Evolutionary conservation across 2,113 vertebrate species (phyloP).

Genomic region (Lota lota): DNA sequence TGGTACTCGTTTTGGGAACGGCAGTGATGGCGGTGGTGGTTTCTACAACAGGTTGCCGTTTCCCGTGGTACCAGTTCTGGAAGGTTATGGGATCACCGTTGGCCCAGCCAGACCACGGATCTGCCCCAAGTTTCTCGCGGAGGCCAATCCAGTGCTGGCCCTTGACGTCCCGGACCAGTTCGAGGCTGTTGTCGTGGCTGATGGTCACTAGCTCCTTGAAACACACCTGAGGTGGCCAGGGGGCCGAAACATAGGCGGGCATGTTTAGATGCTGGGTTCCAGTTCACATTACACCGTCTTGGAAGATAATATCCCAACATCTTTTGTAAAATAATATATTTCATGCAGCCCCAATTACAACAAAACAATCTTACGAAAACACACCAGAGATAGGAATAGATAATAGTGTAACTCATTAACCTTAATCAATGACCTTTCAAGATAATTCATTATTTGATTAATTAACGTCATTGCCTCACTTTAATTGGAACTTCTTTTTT

Average conservation of each 20-base stretch:
- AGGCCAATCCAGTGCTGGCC: slow-evolving; percentile 65
- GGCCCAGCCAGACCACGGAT: slow-evolving; percentile 63
- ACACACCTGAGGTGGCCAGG: slow-evolving; percentile 42
- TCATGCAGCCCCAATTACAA: too few relatives aligned
- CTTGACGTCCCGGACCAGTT: slow-evolving; percentile 6
- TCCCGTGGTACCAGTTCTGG: slow-evolving; percentile 75
- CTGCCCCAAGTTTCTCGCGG: slow-evolving; percentile 40
- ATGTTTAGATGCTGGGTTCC: background rate
- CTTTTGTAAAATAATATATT: too few relatives aligned
- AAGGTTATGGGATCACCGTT: slow-evolving; percentile 59
- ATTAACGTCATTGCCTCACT: too few relatives aligned
- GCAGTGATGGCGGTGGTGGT: background rate
- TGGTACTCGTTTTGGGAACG: too few relatives aligned
- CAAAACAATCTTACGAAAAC: too few relatives aligned
- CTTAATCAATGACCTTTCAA: too few relatives aligned
- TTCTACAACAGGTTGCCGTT: slow-evolving; percentile 18
- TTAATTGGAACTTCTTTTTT: too few relatives aligned
- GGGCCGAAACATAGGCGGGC: background rate
- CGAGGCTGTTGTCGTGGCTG: slow-evolving; percentile 36
- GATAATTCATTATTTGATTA: too few relatives aligned
- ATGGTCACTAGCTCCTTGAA: slow-evolving; percentile 64
- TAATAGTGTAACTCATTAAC: too few relatives aligned
- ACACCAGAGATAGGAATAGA: too few relatives aligned
- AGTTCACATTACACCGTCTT: too few relatives aligned
- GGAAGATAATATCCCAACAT: too few relatives aligned